Conservation (phyloP, 1,140 invertebrate genomes). For the Triops longicaudatus region DNA sequence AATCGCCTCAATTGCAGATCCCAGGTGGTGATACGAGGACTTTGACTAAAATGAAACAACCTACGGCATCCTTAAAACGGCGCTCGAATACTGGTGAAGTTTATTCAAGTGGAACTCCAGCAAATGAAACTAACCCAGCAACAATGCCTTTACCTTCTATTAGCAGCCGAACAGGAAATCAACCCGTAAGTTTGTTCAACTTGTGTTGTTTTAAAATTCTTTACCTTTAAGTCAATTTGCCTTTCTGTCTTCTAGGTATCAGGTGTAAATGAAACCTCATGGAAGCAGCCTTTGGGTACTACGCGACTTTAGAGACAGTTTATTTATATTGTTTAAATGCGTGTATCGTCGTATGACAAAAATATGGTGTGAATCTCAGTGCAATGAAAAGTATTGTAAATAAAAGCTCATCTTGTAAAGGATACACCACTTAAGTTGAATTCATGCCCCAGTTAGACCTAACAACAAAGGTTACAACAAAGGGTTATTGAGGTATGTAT, state of each 20-base stretch:
- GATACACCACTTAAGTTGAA: neutral
- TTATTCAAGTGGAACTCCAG: neutral
- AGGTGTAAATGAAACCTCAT: neutral
- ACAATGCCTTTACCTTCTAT: conserved; percentile 12
- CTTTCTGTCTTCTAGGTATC: neutral
- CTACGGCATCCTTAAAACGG: neutral
- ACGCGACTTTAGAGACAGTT: neutral
- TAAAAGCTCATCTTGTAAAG: neutral
- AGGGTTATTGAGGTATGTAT: no score
- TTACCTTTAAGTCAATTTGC: neutral
- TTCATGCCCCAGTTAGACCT: no score
- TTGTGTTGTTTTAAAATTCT: neutral
- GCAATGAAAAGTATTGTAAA: neutral
- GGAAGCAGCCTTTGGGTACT: neutral
- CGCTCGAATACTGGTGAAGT: neutral
- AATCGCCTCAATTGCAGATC: neutral
- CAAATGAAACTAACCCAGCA: neutral
- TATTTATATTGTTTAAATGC: conserved; percentile 1
- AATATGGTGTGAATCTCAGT: neutral
- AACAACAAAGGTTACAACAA: no score
- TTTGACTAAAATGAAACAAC: neutral
- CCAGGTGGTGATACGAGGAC: neutral
- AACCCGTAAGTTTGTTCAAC: neutral
- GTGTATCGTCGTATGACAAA: neutral
- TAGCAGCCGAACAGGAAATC: neutral